phyloP scores from a whole-genome alignment of 2,113 vertebrate species.

The Ovibos moschatus region DNA sequence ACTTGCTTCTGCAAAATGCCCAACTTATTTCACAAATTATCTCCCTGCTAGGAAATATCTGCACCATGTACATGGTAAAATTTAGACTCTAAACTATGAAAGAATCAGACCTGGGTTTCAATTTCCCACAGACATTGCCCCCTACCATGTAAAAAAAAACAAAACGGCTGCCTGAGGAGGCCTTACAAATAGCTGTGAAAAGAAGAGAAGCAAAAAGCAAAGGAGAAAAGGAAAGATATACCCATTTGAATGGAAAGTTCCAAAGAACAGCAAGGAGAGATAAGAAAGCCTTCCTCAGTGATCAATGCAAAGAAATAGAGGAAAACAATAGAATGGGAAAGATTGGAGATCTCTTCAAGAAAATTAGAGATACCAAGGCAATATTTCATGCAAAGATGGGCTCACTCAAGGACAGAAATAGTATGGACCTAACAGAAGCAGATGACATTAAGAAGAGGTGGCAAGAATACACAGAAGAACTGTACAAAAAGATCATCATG shows the following conservation, averaged over 20 bases:
- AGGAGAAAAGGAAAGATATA: background rate
- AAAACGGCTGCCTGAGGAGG: background rate
- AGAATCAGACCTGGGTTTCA: background rate
- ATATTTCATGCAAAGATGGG: background rate
- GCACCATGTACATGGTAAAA: background rate
- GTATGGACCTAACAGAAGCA: background rate
- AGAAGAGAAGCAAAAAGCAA: background rate
- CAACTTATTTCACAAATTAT: background rate
- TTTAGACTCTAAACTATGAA: background rate
- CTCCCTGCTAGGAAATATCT: background rate
- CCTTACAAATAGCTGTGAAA: background rate
- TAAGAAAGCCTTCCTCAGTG: background rate
- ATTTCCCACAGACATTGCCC: background rate
- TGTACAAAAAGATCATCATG: background rate
- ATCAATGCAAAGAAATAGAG: background rate
- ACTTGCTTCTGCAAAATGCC: background rate
- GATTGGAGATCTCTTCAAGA: background rate
- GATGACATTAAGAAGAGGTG: background rate
- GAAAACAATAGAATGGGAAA: background rate
- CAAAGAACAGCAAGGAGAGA: background rate
- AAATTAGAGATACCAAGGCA: background rate
- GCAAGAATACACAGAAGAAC: background rate
- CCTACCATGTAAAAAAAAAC: background rate
- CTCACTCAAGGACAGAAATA: background rate
- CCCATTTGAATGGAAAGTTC: background rate